Conservation (phyloP, 2,113 vertebrate genomes). For the Andinoacara biseriatus region DNA sequence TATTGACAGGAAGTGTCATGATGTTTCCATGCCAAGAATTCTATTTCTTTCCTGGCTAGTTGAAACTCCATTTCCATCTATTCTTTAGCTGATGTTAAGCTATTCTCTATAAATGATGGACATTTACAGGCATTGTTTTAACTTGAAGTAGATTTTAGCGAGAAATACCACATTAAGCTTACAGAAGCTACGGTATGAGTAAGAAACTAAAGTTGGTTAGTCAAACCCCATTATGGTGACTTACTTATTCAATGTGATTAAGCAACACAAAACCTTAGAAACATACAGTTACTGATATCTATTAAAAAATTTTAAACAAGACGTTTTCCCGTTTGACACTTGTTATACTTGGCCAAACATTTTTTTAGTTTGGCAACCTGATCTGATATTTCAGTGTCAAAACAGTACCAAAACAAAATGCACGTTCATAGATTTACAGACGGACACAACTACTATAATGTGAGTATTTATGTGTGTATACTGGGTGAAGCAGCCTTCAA, state of each 20-base stretch:
- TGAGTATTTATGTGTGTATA: neutral
- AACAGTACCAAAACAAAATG: neutral
- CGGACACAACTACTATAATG: neutral
- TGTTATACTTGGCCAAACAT: neutral
- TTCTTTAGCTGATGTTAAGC: neutral
- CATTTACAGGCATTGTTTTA: neutral
- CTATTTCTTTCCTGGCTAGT: neutral
- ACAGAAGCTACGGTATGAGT: neutral
- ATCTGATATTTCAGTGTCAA: neutral
- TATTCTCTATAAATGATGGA: neutral
- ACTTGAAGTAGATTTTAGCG: neutral
- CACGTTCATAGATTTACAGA: neutral
- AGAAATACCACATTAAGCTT: neutral
- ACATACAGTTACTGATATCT: neutral
- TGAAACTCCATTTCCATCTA: neutral
- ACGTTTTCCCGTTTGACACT: neutral
- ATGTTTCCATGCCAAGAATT: neutral
- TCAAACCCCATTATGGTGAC: neutral
- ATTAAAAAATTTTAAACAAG: no score
- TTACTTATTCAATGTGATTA: neutral
- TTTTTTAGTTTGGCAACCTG: neutral
- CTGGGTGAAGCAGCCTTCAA: neutral
- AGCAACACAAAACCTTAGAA: neutral
- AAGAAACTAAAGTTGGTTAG: neutral
- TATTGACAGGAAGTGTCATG: neutral